Evolutionary conservation across 1,140 invertebrate species (phyloP), one percentile per base, ranked within the genome.

Genomic region (Caenorhabditis inopinata): DNA sequence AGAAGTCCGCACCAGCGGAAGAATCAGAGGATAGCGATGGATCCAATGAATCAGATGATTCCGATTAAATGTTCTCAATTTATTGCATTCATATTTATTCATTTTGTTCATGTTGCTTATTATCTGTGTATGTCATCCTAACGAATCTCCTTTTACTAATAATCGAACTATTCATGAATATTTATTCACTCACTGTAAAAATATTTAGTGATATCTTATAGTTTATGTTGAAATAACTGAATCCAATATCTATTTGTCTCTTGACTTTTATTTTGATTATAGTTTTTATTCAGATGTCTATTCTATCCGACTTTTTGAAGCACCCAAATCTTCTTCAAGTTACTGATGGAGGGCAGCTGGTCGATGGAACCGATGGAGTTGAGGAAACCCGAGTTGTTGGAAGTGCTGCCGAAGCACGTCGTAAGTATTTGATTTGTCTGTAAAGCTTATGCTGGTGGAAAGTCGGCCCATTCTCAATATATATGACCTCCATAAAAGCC

Each of bases 1-100:
- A 81, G 53, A 77, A 83, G 21, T 16, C 58, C 23, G 58, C 58
- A 2, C 58, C 58, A 18, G 46, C 21, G 48, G 81, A 74, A 51
- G 74, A 74, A 48, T 49, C 14, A 14, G 53, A 25, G 27, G 58
- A 73, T 42, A 42, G 38, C 38, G 38, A 42, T 42, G 38, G 38
- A 42, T 42, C 38, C 14, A 14, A 42, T 42, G 38, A 42, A 42
- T 42, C 58, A 18, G 58, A 58, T 7, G 51, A 68, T 68, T 68
- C 58, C 9, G 58, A 68, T 68, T 68, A 68, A 68, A 42, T 42
- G n/a, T 23, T 18, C 23, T 58, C 0, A 58, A 32, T 42, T 42
- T 58, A 12, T 58, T 32, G n/a, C 23, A 25, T 9, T 51, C 7
- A n/a, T n/a, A n/a, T n/a, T n/a, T n/a, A n/a, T n/a, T n/a, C n/a